phyloP scores from a whole-genome alignment of 2,797 vertebrate species.

The Monodelphis domestica region DNA sequence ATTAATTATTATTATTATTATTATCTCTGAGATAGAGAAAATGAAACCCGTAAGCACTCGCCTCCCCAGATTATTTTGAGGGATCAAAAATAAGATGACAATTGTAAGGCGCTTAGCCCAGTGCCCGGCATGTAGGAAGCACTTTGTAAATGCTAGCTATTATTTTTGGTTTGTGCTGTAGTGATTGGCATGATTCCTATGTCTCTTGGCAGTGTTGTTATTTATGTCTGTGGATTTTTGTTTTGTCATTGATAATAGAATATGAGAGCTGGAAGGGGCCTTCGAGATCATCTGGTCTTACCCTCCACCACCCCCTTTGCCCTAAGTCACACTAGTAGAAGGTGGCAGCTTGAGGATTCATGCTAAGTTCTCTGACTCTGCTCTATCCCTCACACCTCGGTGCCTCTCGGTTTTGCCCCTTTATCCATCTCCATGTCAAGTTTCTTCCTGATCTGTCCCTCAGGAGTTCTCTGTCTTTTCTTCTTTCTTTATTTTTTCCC shows the following conservation, averaged over 20 bases:
- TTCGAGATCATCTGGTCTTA: not conserved
- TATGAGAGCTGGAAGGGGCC: not conserved
- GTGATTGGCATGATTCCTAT: constrained; percentile 6
- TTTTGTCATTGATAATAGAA: not conserved
- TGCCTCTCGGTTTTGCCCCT: not conserved
- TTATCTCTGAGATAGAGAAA: not conserved
- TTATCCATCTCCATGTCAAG: not conserved
- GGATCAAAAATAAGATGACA: not conserved
- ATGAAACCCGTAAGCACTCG: not conserved
- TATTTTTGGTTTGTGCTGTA: not conserved
- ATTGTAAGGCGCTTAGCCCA: not conserved
- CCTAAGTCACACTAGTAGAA: not conserved
- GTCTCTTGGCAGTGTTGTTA: not conserved
- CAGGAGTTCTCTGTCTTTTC: not conserved
- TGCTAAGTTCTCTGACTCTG: not conserved
- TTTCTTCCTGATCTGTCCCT: not conserved
- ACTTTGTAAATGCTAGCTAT: not conserved
- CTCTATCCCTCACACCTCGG: not conserved
- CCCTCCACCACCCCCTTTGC: not conserved
- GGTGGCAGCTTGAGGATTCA: not conserved
- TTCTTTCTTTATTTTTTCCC: not conserved
- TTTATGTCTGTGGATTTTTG: not conserved
- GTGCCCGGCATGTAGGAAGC: not conserved
- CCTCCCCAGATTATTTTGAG: not conserved
- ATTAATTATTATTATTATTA: not conserved